Base-by-base conservation (phyloP, 2,113 vertebrate genomes). In the Hippocampus zosterae region DNA sequence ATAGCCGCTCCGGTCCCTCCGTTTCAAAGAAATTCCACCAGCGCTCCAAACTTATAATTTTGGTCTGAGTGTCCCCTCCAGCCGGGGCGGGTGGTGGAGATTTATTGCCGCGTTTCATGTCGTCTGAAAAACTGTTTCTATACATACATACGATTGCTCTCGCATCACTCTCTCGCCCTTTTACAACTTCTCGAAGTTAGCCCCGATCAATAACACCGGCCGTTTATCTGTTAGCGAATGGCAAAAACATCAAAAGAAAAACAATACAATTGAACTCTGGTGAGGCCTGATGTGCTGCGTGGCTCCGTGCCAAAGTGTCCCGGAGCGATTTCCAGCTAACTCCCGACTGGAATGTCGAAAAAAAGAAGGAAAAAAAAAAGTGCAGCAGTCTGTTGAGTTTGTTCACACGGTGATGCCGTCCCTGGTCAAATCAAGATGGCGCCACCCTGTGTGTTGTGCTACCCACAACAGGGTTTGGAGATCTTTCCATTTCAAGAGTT, bases 21-120 rank as follows among this genome's bases (percentile, higher is more conserved):
- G 57, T 87, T 88, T 88, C 85, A 88, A 88, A 89, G 84, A 84
- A 88, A 88, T 85, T 88, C 86, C 84, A 19, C 53, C 81, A 72
- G 71, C 73, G 7, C 77, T 60, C 40, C 52, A 52, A 84, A 81
- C 84, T 84, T 89, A 76, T 88, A 88, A 88, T 88, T 88, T 88
- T 85, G 83, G 82, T 85, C 78, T 56, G 80, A 81, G 79, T 73
- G 79, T 86, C 69, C 84, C 84, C 82, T 84, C 78, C 84, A 88
- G 80, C 76, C 75, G 29, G 57, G 76, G 73, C 81, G 76, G 72
- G 75, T 85, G 73, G 75, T 69, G 9, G 55, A 85, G 82, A 90
- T 88, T 88, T 88, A 88, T 85, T 70, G 82, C 75, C 74, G 82
- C 77, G 79, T 85, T 84, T 83, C 81, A 79, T 81, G 85, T 80